A percentile compares a stretch with the other conserved stretches of the same genome.
Conservation (phyloP, 2,113 vertebrate species). For the Laticauda laticaudata region DNA sequence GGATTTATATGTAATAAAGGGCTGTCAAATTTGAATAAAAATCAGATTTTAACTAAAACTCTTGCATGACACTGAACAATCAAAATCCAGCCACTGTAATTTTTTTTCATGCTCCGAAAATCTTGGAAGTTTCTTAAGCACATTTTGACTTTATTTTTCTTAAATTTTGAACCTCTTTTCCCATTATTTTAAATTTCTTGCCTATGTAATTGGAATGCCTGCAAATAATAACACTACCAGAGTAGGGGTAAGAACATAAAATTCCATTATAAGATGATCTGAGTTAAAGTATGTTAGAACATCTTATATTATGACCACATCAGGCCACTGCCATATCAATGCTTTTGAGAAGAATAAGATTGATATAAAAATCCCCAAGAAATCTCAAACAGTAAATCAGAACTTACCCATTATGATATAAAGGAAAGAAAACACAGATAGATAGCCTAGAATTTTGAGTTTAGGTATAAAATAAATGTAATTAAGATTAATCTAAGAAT, state of each 20-base stretch:
- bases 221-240: neutral
- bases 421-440: neutral
- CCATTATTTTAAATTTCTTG: neutral
- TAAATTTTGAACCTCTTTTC: neutral
- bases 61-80: neutral
- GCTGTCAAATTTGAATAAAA: neutral
- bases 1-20: neutral
- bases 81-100: neutral
- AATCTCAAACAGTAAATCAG: neutral
- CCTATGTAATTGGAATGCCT: neutral
- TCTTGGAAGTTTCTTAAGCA: neutral
- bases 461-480: neutral
- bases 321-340: neutral
- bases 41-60: neutral
- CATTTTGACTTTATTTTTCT: neutral
- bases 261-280: neutral
- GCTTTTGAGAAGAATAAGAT: neutral
- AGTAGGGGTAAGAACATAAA: neutral
- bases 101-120: neutral
- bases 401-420: neutral
- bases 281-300: neutral
- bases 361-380: neutral
- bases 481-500: neutral
- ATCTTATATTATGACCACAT: neutral
- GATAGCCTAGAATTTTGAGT: neutral